Evolutionary conservation across 2,888 invertebrate species (phyloP).

Genomic region (Hylaea fasciaria): DNA sequence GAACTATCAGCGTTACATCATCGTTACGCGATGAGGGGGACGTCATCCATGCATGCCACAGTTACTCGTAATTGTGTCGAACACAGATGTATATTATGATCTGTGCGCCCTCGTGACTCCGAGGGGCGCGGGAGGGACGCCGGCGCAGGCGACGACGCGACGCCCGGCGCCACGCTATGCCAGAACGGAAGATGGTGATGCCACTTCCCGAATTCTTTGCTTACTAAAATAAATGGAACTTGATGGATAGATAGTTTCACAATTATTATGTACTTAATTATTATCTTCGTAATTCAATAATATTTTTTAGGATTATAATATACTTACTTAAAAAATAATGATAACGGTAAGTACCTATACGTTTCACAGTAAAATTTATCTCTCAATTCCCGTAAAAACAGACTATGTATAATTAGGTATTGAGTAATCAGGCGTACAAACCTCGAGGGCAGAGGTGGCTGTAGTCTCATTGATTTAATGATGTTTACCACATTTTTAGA

Average conservation of each 20-base stretch:
- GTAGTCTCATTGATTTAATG: too few relatives aligned
- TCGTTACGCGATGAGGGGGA: conserved; percentile 48
- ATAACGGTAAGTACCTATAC: too few relatives aligned
- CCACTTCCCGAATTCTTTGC: conserved; percentile 36
- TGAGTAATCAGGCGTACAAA: too few relatives aligned
- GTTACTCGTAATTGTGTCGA: conserved; percentile 48
- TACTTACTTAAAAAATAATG: too few relatives aligned
- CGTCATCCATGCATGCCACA: conserved; percentile 64
- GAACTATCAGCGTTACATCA: conserved; percentile 66
- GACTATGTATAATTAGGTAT: too few relatives aligned
- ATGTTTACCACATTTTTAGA: too few relatives aligned
- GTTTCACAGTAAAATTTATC: too few relatives aligned
- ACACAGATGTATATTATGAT: conserved; percentile 51
- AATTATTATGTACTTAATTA: background rate
- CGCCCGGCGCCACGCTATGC: conserved; percentile 61
- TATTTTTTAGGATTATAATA: too few relatives aligned
- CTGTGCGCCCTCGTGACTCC: conserved; percentile 44
- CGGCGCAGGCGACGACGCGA: conserved; percentile 38
- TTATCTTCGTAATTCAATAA: too few relatives aligned
- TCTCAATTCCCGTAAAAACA: too few relatives aligned
- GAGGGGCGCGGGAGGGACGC: conserved; percentile 32
- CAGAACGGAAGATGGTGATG: conserved; percentile 50
- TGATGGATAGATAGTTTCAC: conserved; percentile 8
- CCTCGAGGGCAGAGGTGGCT: too few relatives aligned
- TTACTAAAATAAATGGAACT: conserved; percentile 10